Evolutionary conservation across 2,113 vertebrate genomes (phyloP), one percentile per base, ranked within the genome.

Genomic region (Melanostigma gelatinosum): DNA sequence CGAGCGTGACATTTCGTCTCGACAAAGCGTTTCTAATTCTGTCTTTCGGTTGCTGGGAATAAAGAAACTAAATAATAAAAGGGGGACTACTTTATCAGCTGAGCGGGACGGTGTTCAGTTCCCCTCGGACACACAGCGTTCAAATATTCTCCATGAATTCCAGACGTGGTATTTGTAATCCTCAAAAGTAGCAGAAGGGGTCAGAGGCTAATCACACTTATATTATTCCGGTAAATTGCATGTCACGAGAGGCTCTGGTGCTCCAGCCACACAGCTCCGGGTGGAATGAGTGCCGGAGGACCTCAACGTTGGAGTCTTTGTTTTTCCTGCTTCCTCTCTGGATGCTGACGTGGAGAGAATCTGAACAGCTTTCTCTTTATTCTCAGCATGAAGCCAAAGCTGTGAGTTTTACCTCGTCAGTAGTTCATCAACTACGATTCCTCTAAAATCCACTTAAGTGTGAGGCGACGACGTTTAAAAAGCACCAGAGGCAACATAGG

Each of bases 141-240:
- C 7, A 75, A 29, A 76, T 2, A 15, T 20, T 13, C 62, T 42
- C 46, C 34, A 11, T 32, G 8, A 71, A 66, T 67, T 84, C 77
- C 72, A 65, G 80, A 62, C 13, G 24, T 20, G 40, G 18, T 29
- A 16, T 85, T 71, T 82, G 69, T 82, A 68, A 75, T 79, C 67
- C 61, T 82, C 18, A 65, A 46, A 64, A 57, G 60, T 20, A 50
- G 9, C 57, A 16, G 29, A 42, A 18, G 12, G n/a, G 72, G 75
- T 85, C 69, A 61, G 44, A 66, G 68, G 76, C 55, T 52, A 83
- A 88, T 72, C 44, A 71, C 54, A 46, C 46, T 68, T 27, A 50
- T 65, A 68, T 88, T 77, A 85, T 83, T 75, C 65, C 77, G 63
- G 60, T 66, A 83, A 76, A 82, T 60, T 82, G 61, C 24, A 7